Base-by-base conservation (phyloP, 2,113 vertebrate species). In the Thymallus thymallus region DNA sequence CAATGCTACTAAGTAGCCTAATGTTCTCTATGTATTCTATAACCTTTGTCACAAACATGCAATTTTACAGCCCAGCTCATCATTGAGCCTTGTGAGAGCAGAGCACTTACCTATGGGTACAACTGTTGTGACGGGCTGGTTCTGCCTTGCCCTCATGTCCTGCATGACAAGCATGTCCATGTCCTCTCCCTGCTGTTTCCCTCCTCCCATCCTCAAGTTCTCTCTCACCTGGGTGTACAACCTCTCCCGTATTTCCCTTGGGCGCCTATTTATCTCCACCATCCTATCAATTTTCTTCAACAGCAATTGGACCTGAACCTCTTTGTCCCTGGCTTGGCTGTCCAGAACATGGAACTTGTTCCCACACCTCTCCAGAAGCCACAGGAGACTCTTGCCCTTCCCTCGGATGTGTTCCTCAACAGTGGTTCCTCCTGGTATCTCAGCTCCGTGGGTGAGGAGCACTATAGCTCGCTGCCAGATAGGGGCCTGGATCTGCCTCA, bases 301-400 rank as follows among this genome's bases (percentile, higher is more conserved):
- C 29, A 85, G 74, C 68, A 78, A 41, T 0, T 6, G 13, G 5
- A 76, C 35, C 61, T 82, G 70, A 26, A 14, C 9, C 56, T 26
- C 23, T 1, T 81, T 13, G 1, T 10, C 7, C 1, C n/a, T 3
- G 32, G 16, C 5, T 0, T 69, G 32, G 29, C 61, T 67, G 65
- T 6, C 46, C 32, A 86, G 6, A 1, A 83, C 64, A 23, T 84
- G 80, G 73, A 81, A 76, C 71, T 82, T 78, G 76, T 81, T 76
- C n/a, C 78, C 30, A 55, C 86, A 88, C 60, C 76, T 74, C 56
- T 81, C 82, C 76, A 88, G 48, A 60, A 88, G 76, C 78, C 76
- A 76, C 4, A 29, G 73, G 1, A 86, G 75, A 71, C 22, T 68
- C 41, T 14, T 7, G 6, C 73, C 73, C 22, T 82, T 75, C 1